Evolutionary conservation across 2,888 invertebrate genomes (phyloP).

Genomic region (Barypeithes pellucidus): DNA sequence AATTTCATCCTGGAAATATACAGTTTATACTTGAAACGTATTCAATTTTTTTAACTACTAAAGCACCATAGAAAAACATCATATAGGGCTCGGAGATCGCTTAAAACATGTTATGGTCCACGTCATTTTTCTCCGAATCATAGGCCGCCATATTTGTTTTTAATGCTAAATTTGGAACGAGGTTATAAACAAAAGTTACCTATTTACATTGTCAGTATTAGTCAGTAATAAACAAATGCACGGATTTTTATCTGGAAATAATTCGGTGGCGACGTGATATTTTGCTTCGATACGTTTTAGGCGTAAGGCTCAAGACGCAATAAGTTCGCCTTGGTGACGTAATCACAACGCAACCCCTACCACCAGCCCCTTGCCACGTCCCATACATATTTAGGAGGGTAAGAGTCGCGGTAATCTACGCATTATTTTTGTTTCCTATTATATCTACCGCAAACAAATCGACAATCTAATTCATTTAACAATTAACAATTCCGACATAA

Average conservation of each 20-base stretch:
- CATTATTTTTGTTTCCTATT: not conserved
- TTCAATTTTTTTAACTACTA: too few species aligned
- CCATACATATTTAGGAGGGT: not conserved
- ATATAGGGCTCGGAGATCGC: not conserved
- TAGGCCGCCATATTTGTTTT: slow-evolving; percentile 43
- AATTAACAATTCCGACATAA: not conserved
- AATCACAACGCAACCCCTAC: slow-evolving; percentile 25
- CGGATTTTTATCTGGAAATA: slow-evolving; percentile 4
- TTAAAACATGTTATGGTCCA: slow-evolving; percentile 18
- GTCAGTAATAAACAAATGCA: not conserved
- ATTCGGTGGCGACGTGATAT: not conserved
- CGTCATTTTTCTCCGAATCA: slow-evolving; percentile 42
- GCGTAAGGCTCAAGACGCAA: slow-evolving; percentile 19
- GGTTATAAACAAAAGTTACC: slow-evolving; percentile 35
- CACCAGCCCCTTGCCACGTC: not conserved
- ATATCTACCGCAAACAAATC: not conserved
- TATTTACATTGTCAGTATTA: slow-evolving; percentile 3
- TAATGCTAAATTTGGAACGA: slow-evolving; percentile 19
- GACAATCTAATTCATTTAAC: not conserved
- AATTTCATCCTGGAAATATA: too few species aligned
- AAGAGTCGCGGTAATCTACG: not conserved
- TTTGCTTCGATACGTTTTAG: not conserved
- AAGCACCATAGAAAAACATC: not conserved
- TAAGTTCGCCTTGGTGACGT: slow-evolving; percentile 28
- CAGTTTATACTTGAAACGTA: too few species aligned